Evolutionary conservation across 2,113 vertebrate genomes (phyloP), one percentile per base, ranked within the genome.

Genomic region (Hippocampus abdominalis): DNA sequence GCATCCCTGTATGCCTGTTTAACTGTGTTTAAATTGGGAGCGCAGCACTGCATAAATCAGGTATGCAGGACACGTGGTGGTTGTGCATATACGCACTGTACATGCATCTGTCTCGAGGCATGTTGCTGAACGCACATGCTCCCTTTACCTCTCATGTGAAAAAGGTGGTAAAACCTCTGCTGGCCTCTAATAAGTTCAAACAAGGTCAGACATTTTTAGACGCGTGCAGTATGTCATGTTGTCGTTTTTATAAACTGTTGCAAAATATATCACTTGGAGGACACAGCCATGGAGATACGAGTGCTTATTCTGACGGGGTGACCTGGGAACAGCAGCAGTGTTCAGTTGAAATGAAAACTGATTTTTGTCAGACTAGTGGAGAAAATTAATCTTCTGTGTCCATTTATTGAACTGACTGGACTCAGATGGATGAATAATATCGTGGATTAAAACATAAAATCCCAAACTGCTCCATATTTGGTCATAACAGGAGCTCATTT

Each of bases 11-110:
- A 70, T 61, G 54, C 63, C 59, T 73, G 60, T 78, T 77, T 48
- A 53, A 48, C 25, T 59, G 6, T 25, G 40, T 84, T 70, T 70
- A 60, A 69, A 71, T 69, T 66, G 68, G 70, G 71, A 82, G 70
- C 62, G 53, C 29, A 56, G 48, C 59, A 73, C 70, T 76, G 75
- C 74, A 69, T 78, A 73, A 53, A 71, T 78, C 53, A 39, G 71
- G 40, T 75, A 83, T 80, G 65, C 82, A 73, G 80, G 83, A 68
- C 81, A 75, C 74, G 77, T 79, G 84, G 64, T 81, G 74, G 69
- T 66, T 78, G 81, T 85, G 69, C 71, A 68, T 66, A 73, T 69
- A 53, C 69, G 69, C 16, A n/a, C 66, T 9, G 60, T 69, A 16
- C 54, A 7, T 54, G 71, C 48, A 57, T 32, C 66, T 68, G 68